Conservation (phyloP, 1,140 invertebrate species). For the Apis mellifera region DNA sequence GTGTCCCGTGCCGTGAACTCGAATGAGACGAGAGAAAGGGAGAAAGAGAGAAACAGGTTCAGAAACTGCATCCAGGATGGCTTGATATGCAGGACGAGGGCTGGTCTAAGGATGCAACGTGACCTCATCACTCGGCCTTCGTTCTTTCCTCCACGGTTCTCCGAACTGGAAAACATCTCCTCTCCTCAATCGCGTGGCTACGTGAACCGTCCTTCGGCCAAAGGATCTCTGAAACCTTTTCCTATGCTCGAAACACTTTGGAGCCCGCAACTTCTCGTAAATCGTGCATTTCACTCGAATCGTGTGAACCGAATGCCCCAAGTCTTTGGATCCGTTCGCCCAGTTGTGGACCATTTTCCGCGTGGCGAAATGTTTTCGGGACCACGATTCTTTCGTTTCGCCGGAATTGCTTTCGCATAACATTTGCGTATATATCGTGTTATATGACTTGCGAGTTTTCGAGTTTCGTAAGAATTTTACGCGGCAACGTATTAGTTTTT, state of each 20-base stretch:
- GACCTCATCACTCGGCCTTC: slow-evolving; percentile 56
- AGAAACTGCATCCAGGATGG: slow-evolving; percentile 2
- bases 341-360: not conserved
- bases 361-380: not conserved
- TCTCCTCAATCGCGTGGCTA: slow-evolving; percentile 46
- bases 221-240: slow-evolving; percentile 4
- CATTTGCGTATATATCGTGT: no score
- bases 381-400: no score
- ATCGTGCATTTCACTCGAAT: slow-evolving; percentile 32
- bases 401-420: not conserved
- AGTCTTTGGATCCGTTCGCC: not conserved
- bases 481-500: no score
- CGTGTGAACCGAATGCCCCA: not conserved
- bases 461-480: no score
- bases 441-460: no score
- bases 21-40: not conserved
- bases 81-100: slow-evolving; percentile 61
- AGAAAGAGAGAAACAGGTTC: not conserved
- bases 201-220: slow-evolving; percentile 31
- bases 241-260: not conserved
- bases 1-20: not conserved
- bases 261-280: not conserved
- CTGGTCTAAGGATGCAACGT: slow-evolving; percentile 58
- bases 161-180: slow-evolving; percentile 13
- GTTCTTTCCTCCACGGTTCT: slow-evolving; percentile 8